phyloP scores from a whole-genome alignment of 2,888 invertebrate genomes.

The Tupiocoris notatus region DNA sequence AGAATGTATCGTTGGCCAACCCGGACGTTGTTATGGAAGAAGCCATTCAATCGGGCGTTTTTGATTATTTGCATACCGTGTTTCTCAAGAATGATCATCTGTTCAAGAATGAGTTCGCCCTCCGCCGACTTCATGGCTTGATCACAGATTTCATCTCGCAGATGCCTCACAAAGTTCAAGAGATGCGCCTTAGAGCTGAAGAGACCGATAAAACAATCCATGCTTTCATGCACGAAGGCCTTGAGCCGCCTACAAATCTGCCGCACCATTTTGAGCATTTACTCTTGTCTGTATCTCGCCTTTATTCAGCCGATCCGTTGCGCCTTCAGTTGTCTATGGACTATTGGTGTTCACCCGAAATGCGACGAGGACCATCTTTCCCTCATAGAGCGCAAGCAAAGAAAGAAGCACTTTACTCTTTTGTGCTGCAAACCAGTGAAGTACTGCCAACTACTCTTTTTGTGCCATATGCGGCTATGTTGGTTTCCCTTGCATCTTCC shows the following conservation, averaged over 20 bases:
- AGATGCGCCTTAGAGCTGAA: constrained; percentile 78
- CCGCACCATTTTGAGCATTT: constrained; percentile 81
- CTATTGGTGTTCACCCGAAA: constrained; percentile 73
- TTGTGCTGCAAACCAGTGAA: constrained; percentile 84
- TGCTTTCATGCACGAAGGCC: constrained; percentile 60
- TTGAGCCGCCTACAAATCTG: constrained; percentile 59
- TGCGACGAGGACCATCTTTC: constrained; percentile 49
- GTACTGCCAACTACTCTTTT: constrained; percentile 79
- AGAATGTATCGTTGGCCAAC: constrained; percentile 47
- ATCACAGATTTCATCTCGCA: constrained; percentile 89
- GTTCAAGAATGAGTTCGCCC: constrained; percentile 75
- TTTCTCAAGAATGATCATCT: constrained; percentile 69
- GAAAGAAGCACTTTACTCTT: constrained; percentile 54
- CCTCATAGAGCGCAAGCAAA: constrained; percentile 54
- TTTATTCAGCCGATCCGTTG: constrained; percentile 74
- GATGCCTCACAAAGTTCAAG: constrained; percentile 88
- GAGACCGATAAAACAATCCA: constrained; percentile 80
- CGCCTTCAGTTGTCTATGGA: constrained; percentile 69
- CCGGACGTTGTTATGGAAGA: constrained; percentile 61
- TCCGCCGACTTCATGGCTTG: constrained; percentile 77
- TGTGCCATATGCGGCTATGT: constrained; percentile 82
- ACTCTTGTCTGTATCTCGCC: constrained; percentile 71
- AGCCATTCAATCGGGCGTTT: constrained; percentile 75
- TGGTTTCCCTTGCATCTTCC: constrained; percentile 76
- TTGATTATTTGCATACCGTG: constrained; percentile 73